Percentiles rank a stretch among this genome's conserved stretches.
phyloP scores from a whole-genome alignment of 53 echinoderm and acorn worm species.

The Antedon mediterranea region DNA sequence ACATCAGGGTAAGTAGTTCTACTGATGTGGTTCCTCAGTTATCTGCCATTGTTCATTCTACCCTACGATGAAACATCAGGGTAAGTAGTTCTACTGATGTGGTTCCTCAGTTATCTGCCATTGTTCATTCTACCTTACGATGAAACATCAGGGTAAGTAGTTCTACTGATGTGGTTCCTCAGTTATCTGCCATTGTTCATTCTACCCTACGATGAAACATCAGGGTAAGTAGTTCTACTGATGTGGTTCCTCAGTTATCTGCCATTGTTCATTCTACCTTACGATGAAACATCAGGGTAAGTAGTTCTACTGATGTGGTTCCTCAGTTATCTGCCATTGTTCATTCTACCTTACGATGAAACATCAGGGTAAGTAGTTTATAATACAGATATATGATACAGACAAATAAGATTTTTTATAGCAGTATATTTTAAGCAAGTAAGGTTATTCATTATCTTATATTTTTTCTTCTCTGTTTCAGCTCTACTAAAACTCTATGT shows the following conservation, averaged over 20 bases:
- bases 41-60: conserved; percentile 58
- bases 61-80: conserved; percentile 27
- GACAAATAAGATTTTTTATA: no score
- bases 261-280: conserved; percentile 47
- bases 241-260: conserved; percentile 85
- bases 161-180: conserved; percentile 70
- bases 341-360: conserved; percentile 39
- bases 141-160: conserved; percentile 17
- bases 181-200: conserved; percentile 71
- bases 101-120: conserved; percentile 86
- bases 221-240: conserved; percentile 44
- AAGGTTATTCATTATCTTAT: no score
- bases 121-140: conserved; percentile 43
- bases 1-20: conserved; percentile 37
- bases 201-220: conserved; percentile 29
- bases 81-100: conserved; percentile 55
- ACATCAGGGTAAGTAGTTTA: no score
- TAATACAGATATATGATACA: no score
- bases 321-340: conserved; percentile 63
- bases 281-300: conserved; percentile 25
- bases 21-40: conserved; percentile 78
- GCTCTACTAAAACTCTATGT: conserved; percentile 33
- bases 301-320: conserved; percentile 77
- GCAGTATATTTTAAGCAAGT: no score
- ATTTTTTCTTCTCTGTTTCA: no score